Conservation (phyloP, 2,888 invertebrate genomes). For the Gibbula magus region DNA sequence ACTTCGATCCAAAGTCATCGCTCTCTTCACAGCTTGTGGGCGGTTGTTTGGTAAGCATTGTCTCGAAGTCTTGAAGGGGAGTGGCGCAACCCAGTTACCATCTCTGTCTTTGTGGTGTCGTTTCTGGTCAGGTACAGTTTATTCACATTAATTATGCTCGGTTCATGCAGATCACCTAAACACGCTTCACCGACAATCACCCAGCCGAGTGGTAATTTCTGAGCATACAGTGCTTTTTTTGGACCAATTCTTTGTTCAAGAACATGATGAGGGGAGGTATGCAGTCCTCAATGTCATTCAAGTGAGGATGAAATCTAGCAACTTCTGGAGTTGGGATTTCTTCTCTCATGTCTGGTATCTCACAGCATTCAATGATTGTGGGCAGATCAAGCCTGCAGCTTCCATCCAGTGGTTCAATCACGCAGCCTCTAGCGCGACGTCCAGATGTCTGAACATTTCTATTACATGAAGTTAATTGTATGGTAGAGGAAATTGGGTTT, state of each 20-base stretch:
- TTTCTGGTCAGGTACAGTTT: not conserved
- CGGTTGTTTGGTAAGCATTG: too few species aligned
- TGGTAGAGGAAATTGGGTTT: slow-evolving; percentile 27
- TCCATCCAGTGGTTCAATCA: slow-evolving; percentile 32
- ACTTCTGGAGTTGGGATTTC: slow-evolving; percentile 40
- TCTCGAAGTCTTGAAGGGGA: too few species aligned
- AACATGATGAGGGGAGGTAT: slow-evolving; percentile 41
- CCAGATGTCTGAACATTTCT: slow-evolving; percentile 34
- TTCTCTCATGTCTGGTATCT: slow-evolving; percentile 31
- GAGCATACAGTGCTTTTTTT: slow-evolving; percentile 32
- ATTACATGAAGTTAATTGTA: slow-evolving; percentile 37
- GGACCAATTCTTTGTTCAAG: slow-evolving; percentile 36
- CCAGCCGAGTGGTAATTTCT: slow-evolving; percentile 35
- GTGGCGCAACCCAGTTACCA: too few species aligned
- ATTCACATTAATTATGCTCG: slow-evolving; percentile 23
- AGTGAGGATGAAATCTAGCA: not conserved
- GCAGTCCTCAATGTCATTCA: slow-evolving; percentile 9
- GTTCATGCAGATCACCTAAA: slow-evolving; percentile 33
- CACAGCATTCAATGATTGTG: slow-evolving; percentile 33
- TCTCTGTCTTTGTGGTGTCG: too few species aligned
- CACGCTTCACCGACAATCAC: slow-evolving; percentile 42
- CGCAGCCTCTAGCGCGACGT: slow-evolving; percentile 12
- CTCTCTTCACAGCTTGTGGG: too few species aligned
- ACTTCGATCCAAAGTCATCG: too few species aligned
- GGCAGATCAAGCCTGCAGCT: slow-evolving; percentile 20